Base-by-base conservation (phyloP, 2,888 invertebrate species). In the Dendrolimus pini region DNA sequence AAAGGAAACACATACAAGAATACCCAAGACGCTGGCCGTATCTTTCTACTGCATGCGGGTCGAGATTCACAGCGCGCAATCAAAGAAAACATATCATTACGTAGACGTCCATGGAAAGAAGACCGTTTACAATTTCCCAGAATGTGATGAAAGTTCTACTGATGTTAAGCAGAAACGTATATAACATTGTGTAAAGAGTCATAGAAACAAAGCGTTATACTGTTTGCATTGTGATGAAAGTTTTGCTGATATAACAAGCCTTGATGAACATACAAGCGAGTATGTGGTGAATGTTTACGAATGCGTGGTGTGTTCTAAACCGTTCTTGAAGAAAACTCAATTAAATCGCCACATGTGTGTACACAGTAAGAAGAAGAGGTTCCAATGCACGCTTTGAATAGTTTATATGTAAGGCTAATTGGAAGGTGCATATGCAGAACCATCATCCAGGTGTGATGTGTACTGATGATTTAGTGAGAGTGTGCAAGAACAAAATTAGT, bases 291-390 rank as follows among this genome's bases (percentile, higher is more conserved):
- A 70, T 84, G 1, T 90, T 84, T 54, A 80, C 85, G 6, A 30
- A 0, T 93, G 93, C 65, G 81, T 86, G 0, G 81, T 89, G 0
- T 93, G 93, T 61, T 72, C 81, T 0, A 90, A 89, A 66, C 72
- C 79, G 1, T 90, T 88, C 62, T 77, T 88, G 1, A 73, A 85
- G 9, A 85, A 85, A 65, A 87, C 86, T 68, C 85, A 85, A 66
- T 68, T 90, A 41, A 70, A 68, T 0, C 87, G 88, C 60, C 90
- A 90, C 61, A 82, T 87, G 82, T 88, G 88, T 85, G 83, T 87
- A 12, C 89, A 89, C 59, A 86, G 79, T 62, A 86, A 86, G 54
- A 69, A 80, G 7, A 89, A 88, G 59, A 69, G 88, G 18, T 90
- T 88, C 56, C 77, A 82, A 56, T 89, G 89, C 60, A 77, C 78